Evolutionary conservation across 1,140 invertebrate species (phyloP).

Genomic region (Ephestia elutella): DNA sequence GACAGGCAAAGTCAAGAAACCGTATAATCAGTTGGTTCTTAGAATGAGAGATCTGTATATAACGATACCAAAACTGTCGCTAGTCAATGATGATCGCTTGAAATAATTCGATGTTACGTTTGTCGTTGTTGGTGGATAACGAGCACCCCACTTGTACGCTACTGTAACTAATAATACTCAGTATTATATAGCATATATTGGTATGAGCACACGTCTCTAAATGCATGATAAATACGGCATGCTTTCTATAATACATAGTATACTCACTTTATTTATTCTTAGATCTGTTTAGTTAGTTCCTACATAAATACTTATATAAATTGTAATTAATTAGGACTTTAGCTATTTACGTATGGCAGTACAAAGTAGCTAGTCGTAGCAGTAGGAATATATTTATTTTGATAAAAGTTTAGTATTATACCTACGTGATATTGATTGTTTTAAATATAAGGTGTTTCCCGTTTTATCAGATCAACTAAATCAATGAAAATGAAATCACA

Average conservation of each 20-base stretch:
- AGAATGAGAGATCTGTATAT: constrained; percentile 57
- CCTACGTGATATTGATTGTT: no score
- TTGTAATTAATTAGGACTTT: constrained; percentile 18
- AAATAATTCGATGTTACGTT: constrained; percentile 33
- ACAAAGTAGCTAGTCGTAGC: constrained; percentile 68
- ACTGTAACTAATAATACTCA: constrained; percentile 46
- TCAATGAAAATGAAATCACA: no score
- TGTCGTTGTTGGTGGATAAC: constrained; percentile 42
- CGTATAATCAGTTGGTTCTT: constrained; percentile 75
- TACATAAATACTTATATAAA: not conserved
- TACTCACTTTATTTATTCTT: constrained; percentile 25
- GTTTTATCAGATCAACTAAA: no score
- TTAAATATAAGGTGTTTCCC: not conserved
- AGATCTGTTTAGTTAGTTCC: constrained; percentile 27
- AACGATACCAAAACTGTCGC: constrained; percentile 45
- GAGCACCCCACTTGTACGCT: constrained; percentile 31
- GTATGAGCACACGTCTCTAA: constrained; percentile 37
- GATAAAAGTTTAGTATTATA: not conserved
- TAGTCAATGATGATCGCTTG: constrained; percentile 58
- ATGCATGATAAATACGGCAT: constrained; percentile 56
- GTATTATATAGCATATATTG: constrained; percentile 36
- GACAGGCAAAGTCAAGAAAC: constrained; percentile 73
- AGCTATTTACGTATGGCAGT: constrained; percentile 36
- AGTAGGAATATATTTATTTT: constrained; percentile 21
- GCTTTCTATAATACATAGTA: constrained; percentile 37